Evolutionary conservation across 2,113 vertebrate genomes (phyloP).

Genomic region (Podiceps cristatus): DNA sequence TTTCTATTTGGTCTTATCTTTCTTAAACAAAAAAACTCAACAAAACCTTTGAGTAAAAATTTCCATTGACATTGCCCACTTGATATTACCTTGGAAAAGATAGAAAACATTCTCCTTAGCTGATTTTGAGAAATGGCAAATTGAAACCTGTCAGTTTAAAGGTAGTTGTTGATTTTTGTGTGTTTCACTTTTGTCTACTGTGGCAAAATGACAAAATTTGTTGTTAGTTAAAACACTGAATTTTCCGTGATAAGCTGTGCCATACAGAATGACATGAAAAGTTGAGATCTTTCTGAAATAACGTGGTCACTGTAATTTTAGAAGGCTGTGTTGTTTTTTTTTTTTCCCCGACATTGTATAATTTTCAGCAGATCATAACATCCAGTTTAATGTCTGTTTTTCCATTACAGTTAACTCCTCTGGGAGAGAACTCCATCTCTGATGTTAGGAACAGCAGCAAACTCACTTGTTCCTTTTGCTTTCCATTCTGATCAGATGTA

Average conservation of each 20-base stretch:
- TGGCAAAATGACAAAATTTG: not conserved
- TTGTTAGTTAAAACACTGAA: not conserved
- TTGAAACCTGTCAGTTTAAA: not conserved
- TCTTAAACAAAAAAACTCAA: not conserved
- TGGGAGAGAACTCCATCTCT: not conserved
- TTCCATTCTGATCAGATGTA: not conserved
- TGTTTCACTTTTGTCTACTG: not conserved
- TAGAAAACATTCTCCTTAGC: not conserved
- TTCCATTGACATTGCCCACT: not conserved
- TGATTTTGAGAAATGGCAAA: not conserved
- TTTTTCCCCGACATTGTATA: rapidly evolving
- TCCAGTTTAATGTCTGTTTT: not conserved
- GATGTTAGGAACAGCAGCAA: not conserved
- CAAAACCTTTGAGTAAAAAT: not conserved
- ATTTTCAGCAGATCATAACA: not conserved
- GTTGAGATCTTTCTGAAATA: not conserved
- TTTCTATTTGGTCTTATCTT: not conserved
- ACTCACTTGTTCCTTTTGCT: not conserved
- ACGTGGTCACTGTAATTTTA: not conserved
- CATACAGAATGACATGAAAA: not conserved
- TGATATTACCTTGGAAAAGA: not conserved
- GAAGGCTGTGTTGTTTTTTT: not conserved
- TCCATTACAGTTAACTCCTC: not conserved
- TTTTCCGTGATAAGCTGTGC: not conserved
- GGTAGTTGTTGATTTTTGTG: not conserved